Conservation (phyloP, 92 coral and sea anemone species). For the Ricordea florida region DNA sequence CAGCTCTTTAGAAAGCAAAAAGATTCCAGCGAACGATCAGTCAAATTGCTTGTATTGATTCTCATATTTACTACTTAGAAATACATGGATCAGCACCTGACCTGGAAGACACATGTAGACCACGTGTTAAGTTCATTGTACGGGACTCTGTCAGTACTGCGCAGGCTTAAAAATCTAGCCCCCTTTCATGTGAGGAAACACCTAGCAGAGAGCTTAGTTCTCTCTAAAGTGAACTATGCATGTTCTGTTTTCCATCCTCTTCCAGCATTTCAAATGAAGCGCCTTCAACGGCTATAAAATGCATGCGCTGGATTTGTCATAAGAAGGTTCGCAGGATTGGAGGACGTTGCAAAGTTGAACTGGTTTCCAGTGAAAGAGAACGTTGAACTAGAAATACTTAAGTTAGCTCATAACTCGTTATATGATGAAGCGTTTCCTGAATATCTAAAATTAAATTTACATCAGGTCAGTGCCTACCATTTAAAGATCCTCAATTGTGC, state of each 20-base stretch:
- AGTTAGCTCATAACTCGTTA: no score
- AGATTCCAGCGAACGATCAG: no score
- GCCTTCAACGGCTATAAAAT: conserved; percentile 18
- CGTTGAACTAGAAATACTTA: conserved; percentile 2
- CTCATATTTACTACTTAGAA: no score
- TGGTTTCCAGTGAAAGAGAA: conserved; percentile 5
- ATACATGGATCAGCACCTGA: conserved; percentile 26
- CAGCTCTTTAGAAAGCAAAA: no score
- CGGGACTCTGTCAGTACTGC: conserved; percentile 22
- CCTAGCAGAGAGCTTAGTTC: conserved; percentile 40
- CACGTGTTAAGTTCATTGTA: conserved; percentile 3
- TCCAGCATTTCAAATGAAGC: conserved; percentile 32
- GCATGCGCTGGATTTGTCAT: conserved; percentile 14
- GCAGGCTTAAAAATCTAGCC: conserved; percentile 27
- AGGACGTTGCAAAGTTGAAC: background rate
- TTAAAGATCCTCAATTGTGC: no score
- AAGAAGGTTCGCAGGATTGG: background rate
- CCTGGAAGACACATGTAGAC: conserved; percentile 27
- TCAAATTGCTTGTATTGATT: no score
- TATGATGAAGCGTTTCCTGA: no score
- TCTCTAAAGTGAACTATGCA: conserved; percentile 22
- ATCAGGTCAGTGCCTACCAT: no score
- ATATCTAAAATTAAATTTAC: no score
- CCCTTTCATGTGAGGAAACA: conserved; percentile 26
- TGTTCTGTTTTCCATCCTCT: conserved; percentile 16